Evolutionary conservation across 2,113 vertebrate genomes (phyloP), one percentile per base, ranked within the genome.

Genomic region (Hylia prasina): DNA sequence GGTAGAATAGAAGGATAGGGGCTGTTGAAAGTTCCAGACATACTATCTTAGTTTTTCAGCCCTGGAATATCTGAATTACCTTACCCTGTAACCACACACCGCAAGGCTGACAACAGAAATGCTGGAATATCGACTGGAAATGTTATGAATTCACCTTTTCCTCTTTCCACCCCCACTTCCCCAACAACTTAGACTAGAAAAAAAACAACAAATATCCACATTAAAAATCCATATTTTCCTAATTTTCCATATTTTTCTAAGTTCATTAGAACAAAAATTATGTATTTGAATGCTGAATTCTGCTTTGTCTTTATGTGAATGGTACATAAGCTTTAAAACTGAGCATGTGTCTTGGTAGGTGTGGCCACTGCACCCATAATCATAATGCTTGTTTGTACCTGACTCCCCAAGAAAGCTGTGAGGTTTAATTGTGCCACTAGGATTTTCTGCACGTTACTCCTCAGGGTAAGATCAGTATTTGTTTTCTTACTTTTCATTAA

Each of bases 91-190:
- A 95, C 88, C 37, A 96, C 82, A 92, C 60, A 68, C 90, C 35
- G 37, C 76, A 92, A 93, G 90, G 69, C 51, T 96, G 88, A 97
- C 85, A 94, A 93, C 75, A 92, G 85, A 92, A 95, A 90, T 93
- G 79, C 92, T 93, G 93, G 96, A 97, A 96, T 96, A 93, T 93
- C 23, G 85, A 96, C 82, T 96, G 94, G 94, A 93, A 97, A 96
- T 90, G 94, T 95, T 96, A 96, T 96, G 96, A 96, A 96, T 96
- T 97, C 96, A 96, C 93, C 94, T 97, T 87, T 96, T 96, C 93
- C 96, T 96, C 88, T 96, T 95, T 96, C 96, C 96, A 96, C 94
- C 95, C 96, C 88, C 93, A 96, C 82, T 94, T 96, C 94, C 94
- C 92, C 88, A 95, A 82, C 72, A 95, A 94, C 45, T 95, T 82